Evolutionary conservation across 2,888 invertebrate species (phyloP).

Genomic region (Lomographa bimaculata): DNA sequence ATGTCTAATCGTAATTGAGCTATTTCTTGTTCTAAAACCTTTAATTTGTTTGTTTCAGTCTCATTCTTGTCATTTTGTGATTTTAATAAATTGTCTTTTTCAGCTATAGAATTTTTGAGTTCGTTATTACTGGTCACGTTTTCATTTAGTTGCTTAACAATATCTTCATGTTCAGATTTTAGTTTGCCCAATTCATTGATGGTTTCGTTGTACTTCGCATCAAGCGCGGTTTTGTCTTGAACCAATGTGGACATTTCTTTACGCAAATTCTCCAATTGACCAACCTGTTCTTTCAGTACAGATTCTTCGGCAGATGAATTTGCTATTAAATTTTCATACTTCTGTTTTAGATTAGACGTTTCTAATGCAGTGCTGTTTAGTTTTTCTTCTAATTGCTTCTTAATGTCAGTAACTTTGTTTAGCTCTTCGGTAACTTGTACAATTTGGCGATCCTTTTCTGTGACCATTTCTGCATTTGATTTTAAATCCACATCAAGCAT

Average conservation of each 20-base stretch:
- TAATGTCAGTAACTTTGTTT: conserved; percentile 63
- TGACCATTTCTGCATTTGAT: conserved; percentile 69
- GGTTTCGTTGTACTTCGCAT: conserved; percentile 55
- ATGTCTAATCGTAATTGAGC: conserved; percentile 53
- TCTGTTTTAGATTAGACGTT: conserved; percentile 63
- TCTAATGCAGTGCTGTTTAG: conserved; percentile 64
- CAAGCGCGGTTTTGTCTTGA: conserved; percentile 63
- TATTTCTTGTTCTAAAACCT: conserved; percentile 56
- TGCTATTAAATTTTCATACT: conserved; percentile 67
- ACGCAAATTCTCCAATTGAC: conserved; percentile 60
- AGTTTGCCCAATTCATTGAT: conserved; percentile 52
- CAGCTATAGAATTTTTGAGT: conserved; percentile 54
- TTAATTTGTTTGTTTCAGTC: conserved; percentile 51
- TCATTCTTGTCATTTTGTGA: conserved; percentile 53
- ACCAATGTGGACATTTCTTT: conserved; percentile 56
- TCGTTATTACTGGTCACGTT: conserved; percentile 44
- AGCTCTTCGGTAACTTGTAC: conserved; percentile 62
- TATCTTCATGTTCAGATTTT: conserved; percentile 51
- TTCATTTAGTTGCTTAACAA: conserved; percentile 54
- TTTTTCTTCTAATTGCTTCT: conserved; percentile 75
- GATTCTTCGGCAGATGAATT: conserved; percentile 72
- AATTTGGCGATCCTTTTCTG: conserved; percentile 78
- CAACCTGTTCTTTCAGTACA: conserved; percentile 64
- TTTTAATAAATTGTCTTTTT: conserved; percentile 63
- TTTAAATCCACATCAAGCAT: conserved; percentile 74